Evolutionary conservation across 2,113 vertebrate genomes (phyloP), one percentile per base, ranked within the genome.

Genomic region (Sporophila hypoxantha): DNA sequence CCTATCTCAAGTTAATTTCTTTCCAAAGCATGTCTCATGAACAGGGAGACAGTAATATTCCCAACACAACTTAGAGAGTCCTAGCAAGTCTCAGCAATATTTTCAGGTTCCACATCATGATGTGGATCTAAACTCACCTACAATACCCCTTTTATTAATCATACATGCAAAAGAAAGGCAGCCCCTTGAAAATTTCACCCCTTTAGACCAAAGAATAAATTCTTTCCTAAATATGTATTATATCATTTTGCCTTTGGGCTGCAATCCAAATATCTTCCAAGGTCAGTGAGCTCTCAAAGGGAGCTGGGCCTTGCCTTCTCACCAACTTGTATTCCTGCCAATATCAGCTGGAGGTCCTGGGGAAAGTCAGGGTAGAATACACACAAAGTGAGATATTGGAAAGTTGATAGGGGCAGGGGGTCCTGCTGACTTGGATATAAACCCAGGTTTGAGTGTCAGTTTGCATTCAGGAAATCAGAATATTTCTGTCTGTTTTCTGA

Each of bases 201-300:
- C 59, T 93, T 94, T 34, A 53, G 42, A 69, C 59, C 74, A 78
- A 94, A 85, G 77, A 88, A 77, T 53, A 74, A 76, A 94, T 92
- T 95, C 92, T 89, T 93, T 92, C 89, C 89, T 88, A 87, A 88
- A 77, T 52, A 61, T 84, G 71, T 77, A 84, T 88, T 91, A 75
- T 87, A 92, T 88, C 65, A 76, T 83, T 92, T 89, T 91, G 79
- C 82, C 61, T 91, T 89, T 82, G 90, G 92, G 91, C 85, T 89
- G 70, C 50, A 46, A 59, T 91, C 85, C 91, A 95, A 86, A 22
- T 88, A 88, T 82, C 77, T 90, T 62, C 86, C 91, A 94, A 95
- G 94, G 92, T 94, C 95, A 94, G 61, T 8, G 56, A 85, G 84
- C 85, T 82, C 91, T 87, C 92, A 89, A 57, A 90, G 74, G 60